phyloP scores from a whole-genome alignment of 1,140 invertebrate species.

The Hesperophylax magnus region DNA sequence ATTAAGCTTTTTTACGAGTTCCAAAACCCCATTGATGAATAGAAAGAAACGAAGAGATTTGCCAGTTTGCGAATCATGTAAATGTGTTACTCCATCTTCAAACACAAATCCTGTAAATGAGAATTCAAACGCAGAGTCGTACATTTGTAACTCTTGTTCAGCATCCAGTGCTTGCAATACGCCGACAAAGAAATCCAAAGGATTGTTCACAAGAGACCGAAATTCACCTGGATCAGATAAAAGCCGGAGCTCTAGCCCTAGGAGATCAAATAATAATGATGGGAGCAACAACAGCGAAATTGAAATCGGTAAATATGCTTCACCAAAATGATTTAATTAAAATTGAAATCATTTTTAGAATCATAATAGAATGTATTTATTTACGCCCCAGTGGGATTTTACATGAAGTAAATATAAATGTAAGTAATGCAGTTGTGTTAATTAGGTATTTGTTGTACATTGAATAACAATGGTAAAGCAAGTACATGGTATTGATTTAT shows the following conservation, averaged over 20 bases:
- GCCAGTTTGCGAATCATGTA: slow-evolving; percentile 61
- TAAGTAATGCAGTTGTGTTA: too few species aligned
- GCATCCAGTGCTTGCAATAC: slow-evolving; percentile 45
- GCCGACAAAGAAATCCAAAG: slow-evolving; percentile 51
- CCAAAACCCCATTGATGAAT: slow-evolving; percentile 61
- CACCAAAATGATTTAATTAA: too few species aligned
- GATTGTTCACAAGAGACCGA: slow-evolving; percentile 44
- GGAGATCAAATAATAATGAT: slow-evolving; percentile 42
- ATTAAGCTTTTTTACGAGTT: slow-evolving; percentile 62
- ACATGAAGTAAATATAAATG: too few species aligned
- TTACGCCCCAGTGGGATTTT: too few species aligned
- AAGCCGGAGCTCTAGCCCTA: slow-evolving; percentile 51
- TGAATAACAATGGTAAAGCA: too few species aligned
- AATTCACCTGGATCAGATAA: slow-evolving; percentile 52
- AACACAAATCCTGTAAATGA: slow-evolving; percentile 31
- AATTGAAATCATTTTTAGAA: too few species aligned
- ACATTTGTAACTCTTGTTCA: slow-evolving; percentile 52
- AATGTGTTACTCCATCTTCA: slow-evolving; percentile 58
- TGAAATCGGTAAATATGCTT: slow-evolving; percentile 48
- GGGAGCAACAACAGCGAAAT: slow-evolving; percentile 52
- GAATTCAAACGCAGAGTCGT: slow-evolving; percentile 36
- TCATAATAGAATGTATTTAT: too few species aligned
- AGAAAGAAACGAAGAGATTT: slow-evolving; percentile 62
- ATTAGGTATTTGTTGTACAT: too few species aligned
- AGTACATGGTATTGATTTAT: too few species aligned